A percentile compares a stretch with the other conserved stretches of the same genome.
These are phyloP conservation scores for Augochlora pura DNA, from an alignment of 1,140 invertebrate genomes.

Conservation along the genomic window DNA sequence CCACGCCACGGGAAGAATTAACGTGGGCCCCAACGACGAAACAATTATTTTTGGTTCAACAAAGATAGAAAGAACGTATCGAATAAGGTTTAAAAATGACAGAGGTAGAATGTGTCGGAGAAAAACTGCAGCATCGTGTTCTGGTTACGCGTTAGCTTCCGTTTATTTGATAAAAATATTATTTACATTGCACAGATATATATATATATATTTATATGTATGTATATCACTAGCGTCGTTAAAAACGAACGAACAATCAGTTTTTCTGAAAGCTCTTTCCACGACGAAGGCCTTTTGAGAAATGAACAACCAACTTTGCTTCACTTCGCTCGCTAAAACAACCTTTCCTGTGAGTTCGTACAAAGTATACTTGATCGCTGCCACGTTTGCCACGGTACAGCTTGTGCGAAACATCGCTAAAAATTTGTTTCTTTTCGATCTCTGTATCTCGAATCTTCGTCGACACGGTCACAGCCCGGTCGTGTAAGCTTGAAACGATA, in stretches of 20 bases:
- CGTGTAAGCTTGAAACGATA: no score
- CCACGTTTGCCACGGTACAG: no score
- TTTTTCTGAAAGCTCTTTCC: constrained; percentile 44
- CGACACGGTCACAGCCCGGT: no score
- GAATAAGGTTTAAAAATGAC: no score
- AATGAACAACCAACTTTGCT: constrained; percentile 11
- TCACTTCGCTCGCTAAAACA: not conserved
- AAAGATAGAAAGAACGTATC: no score
- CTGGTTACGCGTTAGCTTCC: constrained; percentile 36
- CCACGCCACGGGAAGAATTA: not conserved
- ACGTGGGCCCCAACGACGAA: no score
- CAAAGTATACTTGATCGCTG: not conserved
- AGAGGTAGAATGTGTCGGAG: not conserved
- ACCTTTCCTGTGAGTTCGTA: not conserved
- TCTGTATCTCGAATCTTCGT: not conserved
- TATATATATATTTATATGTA: constrained; percentile 4
- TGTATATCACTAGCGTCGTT: constrained; percentile 69
- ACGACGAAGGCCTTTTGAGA: constrained; percentile 18
- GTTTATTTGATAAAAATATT: constrained; percentile 76
- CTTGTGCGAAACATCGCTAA: no score
- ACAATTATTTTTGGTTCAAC: no score
- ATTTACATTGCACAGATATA: constrained; percentile 76
- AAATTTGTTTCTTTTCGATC: not conserved
- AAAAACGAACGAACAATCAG: constrained; percentile 58
- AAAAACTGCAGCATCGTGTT: constrained; percentile 26